phyloP scores from a whole-genome alignment of 2,888 invertebrate genomes.

The Malachius bipustulatus region DNA sequence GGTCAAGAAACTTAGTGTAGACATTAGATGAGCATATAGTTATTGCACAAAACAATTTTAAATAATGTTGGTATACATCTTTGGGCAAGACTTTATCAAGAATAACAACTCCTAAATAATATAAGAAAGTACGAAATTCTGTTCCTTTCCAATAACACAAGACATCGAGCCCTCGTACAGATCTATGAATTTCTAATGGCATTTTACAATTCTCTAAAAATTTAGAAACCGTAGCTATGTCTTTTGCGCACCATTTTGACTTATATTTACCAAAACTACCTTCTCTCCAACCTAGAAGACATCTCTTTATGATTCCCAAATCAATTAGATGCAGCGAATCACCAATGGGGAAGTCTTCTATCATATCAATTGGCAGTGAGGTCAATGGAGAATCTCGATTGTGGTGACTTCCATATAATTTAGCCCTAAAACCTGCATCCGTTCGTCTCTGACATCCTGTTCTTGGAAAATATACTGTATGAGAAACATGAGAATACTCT shows the following conservation, averaged over 20 bases:
- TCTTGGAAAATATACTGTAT: slow-evolving; percentile 16
- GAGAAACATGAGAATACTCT: slow-evolving; percentile 18
- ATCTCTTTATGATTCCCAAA: slow-evolving; percentile 6
- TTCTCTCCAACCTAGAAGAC: slow-evolving; percentile 10
- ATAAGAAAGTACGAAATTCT: slow-evolving; percentile 16
- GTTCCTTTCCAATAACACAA: slow-evolving; percentile 17
- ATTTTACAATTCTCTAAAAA: slow-evolving; percentile 16
- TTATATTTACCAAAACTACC: too few relatives aligned
- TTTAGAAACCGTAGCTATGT: slow-evolving; percentile 13
- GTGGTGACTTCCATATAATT: slow-evolving; percentile 10
- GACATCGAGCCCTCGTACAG: slow-evolving; percentile 14
- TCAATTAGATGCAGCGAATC: slow-evolving; percentile 17
- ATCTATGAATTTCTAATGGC: slow-evolving; percentile 17
- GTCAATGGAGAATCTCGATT: slow-evolving; percentile 9
- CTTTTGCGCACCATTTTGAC: slow-evolving; percentile 18
- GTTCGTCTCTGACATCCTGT: slow-evolving; percentile 16
- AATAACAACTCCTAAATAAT: too few relatives aligned
- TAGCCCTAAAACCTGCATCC: slow-evolving; percentile 16
- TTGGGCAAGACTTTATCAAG: too few relatives aligned
- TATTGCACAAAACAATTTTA: too few relatives aligned
- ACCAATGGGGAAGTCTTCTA: slow-evolving; percentile 16
- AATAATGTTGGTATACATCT: slow-evolving; percentile 12
- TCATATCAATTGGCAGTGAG: slow-evolving; percentile 16
- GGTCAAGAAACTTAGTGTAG: slow-evolving; percentile 14
- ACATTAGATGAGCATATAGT: slow-evolving; percentile 16